A percentile compares a stretch with the other conserved stretches of the same genome.
Conservation (phyloP, 2,113 vertebrate genomes). For the Balaeniceps rex region DNA sequence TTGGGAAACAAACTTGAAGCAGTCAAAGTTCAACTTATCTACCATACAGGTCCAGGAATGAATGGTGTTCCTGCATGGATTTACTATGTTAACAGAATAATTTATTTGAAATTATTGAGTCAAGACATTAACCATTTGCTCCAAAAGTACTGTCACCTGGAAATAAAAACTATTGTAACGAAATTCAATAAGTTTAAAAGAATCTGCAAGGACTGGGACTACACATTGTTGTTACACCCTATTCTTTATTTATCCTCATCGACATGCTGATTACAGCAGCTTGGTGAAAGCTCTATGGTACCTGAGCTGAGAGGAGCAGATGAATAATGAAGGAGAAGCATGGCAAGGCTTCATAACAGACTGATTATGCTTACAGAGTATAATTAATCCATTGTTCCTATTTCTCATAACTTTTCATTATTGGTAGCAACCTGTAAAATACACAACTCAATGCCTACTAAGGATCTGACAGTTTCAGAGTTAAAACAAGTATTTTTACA, state of each 20-base stretch:
- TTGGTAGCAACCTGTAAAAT: neutral
- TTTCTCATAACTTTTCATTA: neutral
- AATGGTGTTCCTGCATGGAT: neutral
- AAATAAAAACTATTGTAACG: neutral
- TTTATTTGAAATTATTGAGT: neutral
- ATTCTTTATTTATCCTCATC: neutral
- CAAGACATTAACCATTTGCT: neutral
- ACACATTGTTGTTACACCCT: neutral
- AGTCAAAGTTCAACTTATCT: neutral
- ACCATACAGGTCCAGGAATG: neutral
- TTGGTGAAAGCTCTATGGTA: neutral
- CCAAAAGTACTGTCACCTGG: neutral
- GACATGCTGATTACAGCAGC: neutral
- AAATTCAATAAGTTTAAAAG: neutral
- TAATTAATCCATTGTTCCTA: neutral
- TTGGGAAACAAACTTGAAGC: neutral
- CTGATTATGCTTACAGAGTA: neutral
- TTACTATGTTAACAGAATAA: neutral
- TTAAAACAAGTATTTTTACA: neutral
- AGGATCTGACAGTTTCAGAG: neutral
- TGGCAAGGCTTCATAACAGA: neutral
- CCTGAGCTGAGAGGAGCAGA: neutral
- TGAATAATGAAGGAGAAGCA: neutral
- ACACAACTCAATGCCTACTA: neutral
- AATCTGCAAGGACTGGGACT: neutral